A percentile compares a stretch with the other conserved stretches of the same genome.
Evolutionary conservation across 1,140 invertebrate genomes (phyloP).

Genomic region (Saccostrea cuccullata): DNA sequence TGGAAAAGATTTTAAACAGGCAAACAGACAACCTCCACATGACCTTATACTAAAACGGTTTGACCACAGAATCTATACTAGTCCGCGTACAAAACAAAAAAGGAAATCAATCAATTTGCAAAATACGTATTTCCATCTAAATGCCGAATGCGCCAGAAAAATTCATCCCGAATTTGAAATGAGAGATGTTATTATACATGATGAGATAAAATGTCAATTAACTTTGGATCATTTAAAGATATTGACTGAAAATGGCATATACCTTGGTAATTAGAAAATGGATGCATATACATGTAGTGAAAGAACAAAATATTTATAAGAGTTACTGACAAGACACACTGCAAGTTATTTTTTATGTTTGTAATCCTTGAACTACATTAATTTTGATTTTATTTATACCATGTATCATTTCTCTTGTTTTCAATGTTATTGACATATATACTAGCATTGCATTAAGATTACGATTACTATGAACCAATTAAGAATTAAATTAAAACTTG

Average conservation of each 20-base stretch:
- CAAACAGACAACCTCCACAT: constrained; percentile 8
- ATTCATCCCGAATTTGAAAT: neutral
- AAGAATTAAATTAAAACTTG: too few relatives aligned
- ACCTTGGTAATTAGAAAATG: too few relatives aligned
- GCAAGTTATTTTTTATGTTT: too few relatives aligned
- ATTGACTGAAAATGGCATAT: neutral
- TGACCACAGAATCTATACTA: constrained; percentile 5
- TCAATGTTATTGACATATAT: too few relatives aligned
- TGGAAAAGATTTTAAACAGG: constrained; percentile 24
- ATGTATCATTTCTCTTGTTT: too few relatives aligned
- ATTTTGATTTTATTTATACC: too few relatives aligned
- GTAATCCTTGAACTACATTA: too few relatives aligned
- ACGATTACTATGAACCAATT: too few relatives aligned
- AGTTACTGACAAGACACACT: too few relatives aligned
- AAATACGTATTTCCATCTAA: constrained; percentile 12
- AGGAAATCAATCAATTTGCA: constrained; percentile 5
- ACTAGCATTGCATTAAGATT: too few relatives aligned
- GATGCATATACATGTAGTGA: too few relatives aligned
- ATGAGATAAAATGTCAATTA: constrained; percentile 20
- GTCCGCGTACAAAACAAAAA: neutral
- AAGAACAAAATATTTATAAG: too few relatives aligned
- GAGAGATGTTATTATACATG: neutral
- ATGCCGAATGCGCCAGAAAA: constrained; percentile 9
- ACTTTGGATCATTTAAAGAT: neutral
- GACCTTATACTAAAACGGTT: constrained; percentile 10